These are phyloP conservation scores for Bryconaethiops microstoma DNA, from an alignment of 2,797 vertebrate genomes.

Conservation along the genomic window DNA sequence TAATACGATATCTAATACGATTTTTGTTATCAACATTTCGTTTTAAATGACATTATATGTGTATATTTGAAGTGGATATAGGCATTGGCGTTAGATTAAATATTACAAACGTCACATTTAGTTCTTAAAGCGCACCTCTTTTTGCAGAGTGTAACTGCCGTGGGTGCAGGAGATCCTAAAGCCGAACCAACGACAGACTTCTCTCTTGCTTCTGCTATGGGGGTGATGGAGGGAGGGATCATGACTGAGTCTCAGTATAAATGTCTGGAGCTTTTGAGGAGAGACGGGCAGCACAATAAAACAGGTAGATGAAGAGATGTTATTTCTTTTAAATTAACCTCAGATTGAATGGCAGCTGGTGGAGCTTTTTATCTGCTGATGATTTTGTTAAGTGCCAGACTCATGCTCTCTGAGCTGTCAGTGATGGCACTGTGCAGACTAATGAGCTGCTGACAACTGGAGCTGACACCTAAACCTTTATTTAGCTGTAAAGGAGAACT, in stretches of 20 bases:
- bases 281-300: conserved; percentile 64
- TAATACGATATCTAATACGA: too few species aligned
- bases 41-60: too few species aligned
- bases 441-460: not conserved
- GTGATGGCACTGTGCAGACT: not conserved
- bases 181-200: conserved; percentile 58
- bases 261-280: conserved; percentile 70
- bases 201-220: conserved; percentile 63
- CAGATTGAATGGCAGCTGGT: conserved; percentile 4
- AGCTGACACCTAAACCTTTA: not conserved
- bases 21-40: too few species aligned
- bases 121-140: conserved; percentile 30
- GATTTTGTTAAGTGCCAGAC: conserved; percentile 16
- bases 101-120: not conserved
- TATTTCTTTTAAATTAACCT: conserved; percentile 14
- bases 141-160: conserved; percentile 51
- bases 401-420: not conserved
- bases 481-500: not conserved
- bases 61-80: too few species aligned
- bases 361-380: not conserved
- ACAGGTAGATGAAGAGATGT: conserved; percentile 66
- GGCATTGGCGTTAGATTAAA: too few species aligned
- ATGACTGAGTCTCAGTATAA: conserved; percentile 68
- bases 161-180: conserved; percentile 47
- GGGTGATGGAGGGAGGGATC: conserved; percentile 56